These are phyloP conservation scores for Raillietiella orientalis DNA, from an alignment of 2,888 invertebrate species.

Conservation along the genomic window DNA sequence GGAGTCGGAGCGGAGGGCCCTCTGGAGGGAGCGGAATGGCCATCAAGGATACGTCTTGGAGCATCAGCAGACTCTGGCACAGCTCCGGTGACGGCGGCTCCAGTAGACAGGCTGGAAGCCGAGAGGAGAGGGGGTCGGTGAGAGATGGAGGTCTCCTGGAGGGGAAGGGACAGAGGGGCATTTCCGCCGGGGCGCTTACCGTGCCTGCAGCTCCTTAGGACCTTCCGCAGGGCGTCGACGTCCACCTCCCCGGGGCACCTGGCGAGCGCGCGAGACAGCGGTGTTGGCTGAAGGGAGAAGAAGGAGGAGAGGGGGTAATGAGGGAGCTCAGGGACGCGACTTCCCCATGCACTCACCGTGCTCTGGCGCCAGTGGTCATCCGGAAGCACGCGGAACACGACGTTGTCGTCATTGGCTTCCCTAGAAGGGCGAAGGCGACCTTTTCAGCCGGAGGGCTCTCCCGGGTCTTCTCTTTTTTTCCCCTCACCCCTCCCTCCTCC, in stretches of 20 bases:
- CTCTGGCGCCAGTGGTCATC: constrained; percentile 23
- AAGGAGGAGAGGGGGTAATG: not conserved
- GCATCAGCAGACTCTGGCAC: constrained; percentile 30
- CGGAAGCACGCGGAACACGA: constrained; percentile 26
- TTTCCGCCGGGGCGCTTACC: constrained; percentile 10
- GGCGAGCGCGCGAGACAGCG: too few relatives aligned
- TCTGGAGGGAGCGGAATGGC: too few relatives aligned
- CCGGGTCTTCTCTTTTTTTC: too few relatives aligned
- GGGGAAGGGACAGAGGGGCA: not conserved
- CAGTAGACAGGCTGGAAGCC: constrained; percentile 15
- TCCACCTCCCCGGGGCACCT: constrained; percentile 26
- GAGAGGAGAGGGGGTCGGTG: not conserved
- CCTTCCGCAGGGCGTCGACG: constrained; percentile 23
- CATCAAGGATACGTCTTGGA: constrained; percentile 19
- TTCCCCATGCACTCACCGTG: constrained; percentile 1
- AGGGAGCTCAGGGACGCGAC: not conserved
- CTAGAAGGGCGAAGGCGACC: constrained; percentile 17
- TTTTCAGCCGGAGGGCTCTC: too few relatives aligned
- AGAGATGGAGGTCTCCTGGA: not conserved
- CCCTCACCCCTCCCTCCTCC: too few relatives aligned
- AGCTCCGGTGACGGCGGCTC: constrained; percentile 27
- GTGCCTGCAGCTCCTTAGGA: constrained; percentile 23
- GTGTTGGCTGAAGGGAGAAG: too few relatives aligned
- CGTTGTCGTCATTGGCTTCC: constrained; percentile 43
- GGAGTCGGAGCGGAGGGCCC: too few relatives aligned